Base-by-base conservation (phyloP, 2,888 invertebrate species). In the Sceliomorpha sp. region DNA sequence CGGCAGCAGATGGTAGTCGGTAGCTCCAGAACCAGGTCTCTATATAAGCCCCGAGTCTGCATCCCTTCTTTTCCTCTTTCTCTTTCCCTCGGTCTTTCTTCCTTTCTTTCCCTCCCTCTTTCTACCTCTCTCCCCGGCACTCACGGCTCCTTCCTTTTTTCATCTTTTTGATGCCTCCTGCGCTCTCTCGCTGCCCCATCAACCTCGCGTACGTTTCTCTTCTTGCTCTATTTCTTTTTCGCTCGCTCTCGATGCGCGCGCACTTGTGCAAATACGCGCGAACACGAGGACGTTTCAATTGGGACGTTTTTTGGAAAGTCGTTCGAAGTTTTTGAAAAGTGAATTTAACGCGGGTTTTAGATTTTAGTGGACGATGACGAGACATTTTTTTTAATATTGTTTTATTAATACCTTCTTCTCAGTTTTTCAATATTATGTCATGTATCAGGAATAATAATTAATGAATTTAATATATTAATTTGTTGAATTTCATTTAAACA, bases 1-100 rank as follows among this genome's bases (percentile, higher is more conserved):
- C 71, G 73, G 70, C 78, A 78, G 79, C 81, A 81, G 80, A 81
- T 80, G 81, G 80, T 80, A 75, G 77, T 76, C 80, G 81, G 80
- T 81, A 78, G 80, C 75, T 73, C 50, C 74, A 69, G 70, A 66
- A 71, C 74, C 74, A 70, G 56, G 72, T 55, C 73, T 72, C 72
- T 76, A 75, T 77, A 79, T 75, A 72, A 79, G 69, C 69, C 75
- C 60, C 64, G 44, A 68, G 68, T 59, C 60, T 68, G 37, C 67
- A 69, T 59, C 51, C 64, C 64, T 69, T 58, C 59, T 48, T 44
- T 24, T 34, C 55, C 55, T 44, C 42, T 53, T 29, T 55, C 60
- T 45, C 64, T 58, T 47, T 53, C 53, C 36, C 13, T 9, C 14
- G 7, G n/a, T n/a, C n/a, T n/a, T n/a, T 63, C 40, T 27, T 50